Evolutionary conservation across 2,888 invertebrate species (phyloP), one percentile per base, ranked within the genome.

Genomic region (Timema cristinae): DNA sequence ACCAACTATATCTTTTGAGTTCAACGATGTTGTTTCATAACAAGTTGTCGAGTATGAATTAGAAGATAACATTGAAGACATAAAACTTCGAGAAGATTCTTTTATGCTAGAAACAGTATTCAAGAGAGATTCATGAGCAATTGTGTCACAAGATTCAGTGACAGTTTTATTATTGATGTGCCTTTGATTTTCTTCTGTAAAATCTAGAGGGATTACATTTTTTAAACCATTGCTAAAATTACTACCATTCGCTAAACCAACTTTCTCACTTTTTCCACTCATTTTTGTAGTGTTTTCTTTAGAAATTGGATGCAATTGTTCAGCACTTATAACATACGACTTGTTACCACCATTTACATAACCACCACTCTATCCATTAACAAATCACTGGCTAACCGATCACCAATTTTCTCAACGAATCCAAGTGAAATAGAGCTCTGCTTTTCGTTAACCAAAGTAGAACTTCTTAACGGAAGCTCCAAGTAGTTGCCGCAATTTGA

Each of bases 11-110:
- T 63, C 69, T 69, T 63, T 63, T 49, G 69, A 69, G 32, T 69
- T 61, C 49, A 32, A 51, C 50, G 51, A 47, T 15, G 61, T 63
- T n/a, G 69, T 50, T 69, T 69, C 69, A 69, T 50, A 69, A 49
- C 47, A 15, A 13, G 69, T 16, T 50, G 68, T 61, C 5, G 68
- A 68, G 67, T 47, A 71, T 50, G 71, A 67, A 51, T 71, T 68
- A 10, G 72, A 63, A 48, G 71, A 63, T 51, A 74, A 67, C 74
- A 74, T 72, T n/a, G 72, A 71, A 6, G 74, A 74, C 74, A 74
- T 74, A 69, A 74, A 74, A n/a, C 68, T 68, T 13, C 61, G 68
- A 52, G 72, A 69, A 13, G 74, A 74, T 52, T 74, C 72, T 49
- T 67, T 50, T 32, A 74, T 66, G 47, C 68, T 66, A 48, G 69